Base-by-base conservation (phyloP, 2,113 vertebrate species). In the Oplegnathus fasciatus region DNA sequence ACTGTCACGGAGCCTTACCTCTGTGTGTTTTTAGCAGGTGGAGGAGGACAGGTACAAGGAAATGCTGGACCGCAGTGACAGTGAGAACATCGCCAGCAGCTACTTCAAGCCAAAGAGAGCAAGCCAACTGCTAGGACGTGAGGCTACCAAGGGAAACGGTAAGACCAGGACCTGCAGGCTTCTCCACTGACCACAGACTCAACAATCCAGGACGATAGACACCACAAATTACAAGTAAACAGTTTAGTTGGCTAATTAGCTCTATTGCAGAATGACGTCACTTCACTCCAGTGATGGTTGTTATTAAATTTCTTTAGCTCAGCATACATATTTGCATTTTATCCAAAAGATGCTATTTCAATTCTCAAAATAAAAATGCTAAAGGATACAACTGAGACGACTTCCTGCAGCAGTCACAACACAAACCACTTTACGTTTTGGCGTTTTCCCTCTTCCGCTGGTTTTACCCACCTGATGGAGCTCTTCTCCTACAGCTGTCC, bases 31-130 rank as follows among this genome's bases (percentile, higher is more conserved):
- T 22, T 6, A 54, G 75, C 90, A 95, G 94, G 95, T 96, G 46
- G 96, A 97, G 28, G 96, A 97, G 87, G 96, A 98, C 82, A 87
- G 94, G 50, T 98, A 96, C 82, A 97, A 94, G 79, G 91, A 96
- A 83, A 95, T 97, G 96, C 93, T 98, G 69, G 94, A 92, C 69
- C 96, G 96, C 6, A 98, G 97, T 0, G 94, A 97, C 90, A 97
- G 97, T 2, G 95, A 97, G 60, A 95, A 95, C 67, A 94, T 96
- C 0, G 96, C 97, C 90, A 97, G 86, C 82, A 97, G 95, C 92
- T 98, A 97, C 94, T 98, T 98, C 86, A 95, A 92, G 82, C 88
- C 94, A 9, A 96, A 92, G 75, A 93, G 96, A 57, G 88, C 96
- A 80, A 96, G 84, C 83, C 95, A 94, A 68, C 95, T 97, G 84